Evolutionary conservation across 2,797 vertebrate species (phyloP).

Genomic region (Neosilurus hyrtlii): DNA sequence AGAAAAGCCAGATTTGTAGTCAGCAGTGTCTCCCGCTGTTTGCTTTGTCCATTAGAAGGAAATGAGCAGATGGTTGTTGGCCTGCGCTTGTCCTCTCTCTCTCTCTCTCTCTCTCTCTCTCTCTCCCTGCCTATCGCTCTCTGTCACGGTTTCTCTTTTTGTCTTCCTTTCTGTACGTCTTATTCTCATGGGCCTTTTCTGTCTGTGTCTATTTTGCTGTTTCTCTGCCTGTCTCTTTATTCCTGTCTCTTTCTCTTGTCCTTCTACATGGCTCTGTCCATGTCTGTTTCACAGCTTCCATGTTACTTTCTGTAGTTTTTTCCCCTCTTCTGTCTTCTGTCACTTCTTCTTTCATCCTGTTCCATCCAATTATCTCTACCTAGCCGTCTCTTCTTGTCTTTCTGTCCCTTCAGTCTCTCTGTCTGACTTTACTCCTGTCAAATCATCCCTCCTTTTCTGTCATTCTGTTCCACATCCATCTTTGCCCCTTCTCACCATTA

Average conservation of each 20-base stretch:
- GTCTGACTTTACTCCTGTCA: neutral
- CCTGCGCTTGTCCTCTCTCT: conserved; percentile 67
- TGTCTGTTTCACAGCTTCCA: conserved; percentile 20
- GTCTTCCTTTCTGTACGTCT: conserved; percentile 29
- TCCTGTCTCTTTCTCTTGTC: conserved; percentile 19
- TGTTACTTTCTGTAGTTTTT: neutral
- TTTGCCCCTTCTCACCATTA: neutral
- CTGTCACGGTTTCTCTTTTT: conserved; percentile 28
- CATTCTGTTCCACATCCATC: neutral
- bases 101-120: conserved; percentile 32
- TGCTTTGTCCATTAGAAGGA: conserved; percentile 84
- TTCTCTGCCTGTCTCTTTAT: conserved; percentile 17
- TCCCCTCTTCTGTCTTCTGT: conserved; percentile 3
- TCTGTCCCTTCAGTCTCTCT: neutral
- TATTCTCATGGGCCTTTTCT: conserved; percentile 43
- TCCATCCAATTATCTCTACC: conserved; percentile 10
- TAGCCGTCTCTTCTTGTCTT: neutral
- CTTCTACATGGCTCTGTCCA: conserved; percentile 11
- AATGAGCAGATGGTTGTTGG: conserved; percentile 83
- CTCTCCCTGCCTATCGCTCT: conserved; percentile 23
- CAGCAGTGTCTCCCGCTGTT: conserved; percentile 82
- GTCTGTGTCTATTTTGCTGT: conserved; percentile 39
- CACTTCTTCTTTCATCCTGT: conserved; percentile 7
- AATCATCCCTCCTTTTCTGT: neutral
- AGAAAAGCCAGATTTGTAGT: conserved; percentile 75